Evolutionary conservation across 2,888 invertebrate species (phyloP), one percentile per base, ranked within the genome.

Genomic region (Cheilosia variabilis): DNA sequence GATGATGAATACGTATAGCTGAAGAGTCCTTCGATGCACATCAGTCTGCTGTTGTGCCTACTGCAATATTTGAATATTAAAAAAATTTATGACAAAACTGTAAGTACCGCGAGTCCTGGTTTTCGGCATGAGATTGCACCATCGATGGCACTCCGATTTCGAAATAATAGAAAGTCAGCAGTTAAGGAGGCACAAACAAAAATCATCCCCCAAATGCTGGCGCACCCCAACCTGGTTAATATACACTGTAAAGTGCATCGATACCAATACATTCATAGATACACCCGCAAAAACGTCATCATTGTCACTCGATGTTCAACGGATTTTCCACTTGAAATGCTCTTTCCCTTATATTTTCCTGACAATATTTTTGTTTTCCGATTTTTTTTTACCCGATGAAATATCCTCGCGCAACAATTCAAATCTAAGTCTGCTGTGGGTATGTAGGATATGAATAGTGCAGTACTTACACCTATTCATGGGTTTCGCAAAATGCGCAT

Each of bases 51-150:
- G 22, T 19, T 43, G 4, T 45, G 52, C 17, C 57, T 63, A 68
- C 72, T 75, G 75, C 75, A 84, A 84, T 84, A 84, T 84, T 80
- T 55, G 71, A 76, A 71, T 84, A 84, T 75, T 71, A 60, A 82
- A 81, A 62, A 62, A 57, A 81, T 43, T 58, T 22, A 66, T 78
- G 62, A 50, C 72, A 84, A 60, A 80, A 55, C 65, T 45, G 43
- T 65, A 63, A 79, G 63, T 24, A 73, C 52, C 22, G 62, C 34
- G 65, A 65, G 19, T 80, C 68, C 68, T 24, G 68, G 71, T 52
- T 79, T 58, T 45, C 13, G 37, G 65, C n/a, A 68, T 58, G 69
- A 53, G 65, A n/a, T 52, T 50, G n/a, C 60, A 66, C 72, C 73
- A 72, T 77, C 72, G 53, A 62, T 62, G 58, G 53, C 27, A 68